Evolutionary conservation across 2,888 invertebrate genomes (phyloP).

Genomic region (Eulithis prunata): DNA sequence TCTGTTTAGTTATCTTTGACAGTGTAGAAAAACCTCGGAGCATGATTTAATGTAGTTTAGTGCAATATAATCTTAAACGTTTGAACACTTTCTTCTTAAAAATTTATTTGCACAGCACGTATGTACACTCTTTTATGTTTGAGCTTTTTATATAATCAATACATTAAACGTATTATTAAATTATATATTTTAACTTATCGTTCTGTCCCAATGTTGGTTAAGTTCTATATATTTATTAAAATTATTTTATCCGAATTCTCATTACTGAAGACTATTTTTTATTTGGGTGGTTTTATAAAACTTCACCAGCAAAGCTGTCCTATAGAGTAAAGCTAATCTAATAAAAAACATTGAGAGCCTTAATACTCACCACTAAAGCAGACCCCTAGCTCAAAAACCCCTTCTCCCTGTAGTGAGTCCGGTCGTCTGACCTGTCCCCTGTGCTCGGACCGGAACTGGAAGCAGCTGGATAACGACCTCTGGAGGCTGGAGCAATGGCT

Average conservation of each 20-base stretch:
- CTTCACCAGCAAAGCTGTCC: no score
- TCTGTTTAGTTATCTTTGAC: constrained; percentile 30
- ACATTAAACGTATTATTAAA: background rate
- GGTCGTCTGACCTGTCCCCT: constrained; percentile 93
- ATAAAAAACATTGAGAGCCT: no score
- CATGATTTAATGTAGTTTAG: constrained; percentile 32
- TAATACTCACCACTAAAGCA: no score
- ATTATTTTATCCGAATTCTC: no score
- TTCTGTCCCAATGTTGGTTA: no score
- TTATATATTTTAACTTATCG: no score
- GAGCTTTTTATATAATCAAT: constrained; percentile 31
- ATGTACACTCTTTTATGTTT: constrained; percentile 38
- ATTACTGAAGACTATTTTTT: no score
- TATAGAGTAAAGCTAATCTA: no score
- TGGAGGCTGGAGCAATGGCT: constrained; percentile 97
- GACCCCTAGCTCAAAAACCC: background rate
- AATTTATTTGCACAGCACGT: constrained; percentile 52
- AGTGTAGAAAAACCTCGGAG: constrained; percentile 40
- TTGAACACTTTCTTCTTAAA: constrained; percentile 30
- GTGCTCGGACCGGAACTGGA: constrained; percentile 94
- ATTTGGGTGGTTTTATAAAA: no score
- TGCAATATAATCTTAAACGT: constrained; percentile 11
- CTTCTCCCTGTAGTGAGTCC: constrained; percentile 84
- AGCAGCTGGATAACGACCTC: constrained; percentile 94
- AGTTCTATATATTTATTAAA: no score